Evolutionary conservation across 2,113 vertebrate genomes (phyloP).

Genomic region (Odontophorus gujanensis): DNA sequence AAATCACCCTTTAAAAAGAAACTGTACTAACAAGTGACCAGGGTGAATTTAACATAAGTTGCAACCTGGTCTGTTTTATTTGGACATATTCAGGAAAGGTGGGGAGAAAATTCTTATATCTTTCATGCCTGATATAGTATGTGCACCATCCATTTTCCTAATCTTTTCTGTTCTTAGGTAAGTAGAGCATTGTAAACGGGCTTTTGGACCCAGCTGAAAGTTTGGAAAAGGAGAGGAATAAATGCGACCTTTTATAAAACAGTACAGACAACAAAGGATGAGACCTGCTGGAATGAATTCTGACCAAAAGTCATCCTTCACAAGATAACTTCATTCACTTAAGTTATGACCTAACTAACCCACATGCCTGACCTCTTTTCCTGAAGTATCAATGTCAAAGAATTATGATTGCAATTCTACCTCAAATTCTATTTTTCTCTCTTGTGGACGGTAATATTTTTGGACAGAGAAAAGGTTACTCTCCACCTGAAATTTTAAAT

Average conservation of each 20-base stretch:
- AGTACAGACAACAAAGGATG: not conserved
- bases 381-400: not conserved
- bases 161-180: not conserved
- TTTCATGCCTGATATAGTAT: not conserved
- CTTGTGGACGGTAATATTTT: not conserved
- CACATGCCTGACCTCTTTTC: not conserved
- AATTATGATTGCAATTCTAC: not conserved
- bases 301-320: not conserved
- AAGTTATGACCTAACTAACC: not conserved
- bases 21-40: not conserved
- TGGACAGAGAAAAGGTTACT: not conserved
- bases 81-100: not conserved
- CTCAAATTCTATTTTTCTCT: slow-evolving; percentile 35
- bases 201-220: not conserved
- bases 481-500: slow-evolving; percentile 6
- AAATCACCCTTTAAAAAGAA: not conserved
- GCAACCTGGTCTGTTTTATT: not conserved
- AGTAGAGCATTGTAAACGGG: not conserved
- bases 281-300: not conserved
- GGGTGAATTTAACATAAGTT: not conserved
- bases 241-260: not conserved
- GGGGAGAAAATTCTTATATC: not conserved
- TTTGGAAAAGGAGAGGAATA: not conserved
- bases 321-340: not conserved
- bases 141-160: not conserved